phyloP scores from a whole-genome alignment of 1,140 invertebrate genomes.

The Solenopsis fugax region DNA sequence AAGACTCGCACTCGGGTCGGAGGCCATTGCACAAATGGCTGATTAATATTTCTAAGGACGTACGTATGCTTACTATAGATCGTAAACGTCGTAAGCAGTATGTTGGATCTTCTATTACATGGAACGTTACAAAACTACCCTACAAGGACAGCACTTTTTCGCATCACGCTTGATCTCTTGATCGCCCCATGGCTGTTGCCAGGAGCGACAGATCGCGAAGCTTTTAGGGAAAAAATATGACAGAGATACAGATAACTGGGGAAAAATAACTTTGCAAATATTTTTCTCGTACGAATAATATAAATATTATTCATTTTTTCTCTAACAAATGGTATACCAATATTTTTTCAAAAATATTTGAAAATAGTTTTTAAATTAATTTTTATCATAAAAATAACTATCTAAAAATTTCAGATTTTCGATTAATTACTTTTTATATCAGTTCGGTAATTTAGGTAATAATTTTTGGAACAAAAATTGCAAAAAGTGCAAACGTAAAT shows the following conservation, averaged over 20 bases:
- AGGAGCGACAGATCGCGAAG: not conserved
- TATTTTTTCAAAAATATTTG: conserved; percentile 7
- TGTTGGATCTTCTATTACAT: not conserved
- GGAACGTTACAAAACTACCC: conserved; percentile 30
- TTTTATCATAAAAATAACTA: not conserved
- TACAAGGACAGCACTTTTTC: conserved; percentile 37
- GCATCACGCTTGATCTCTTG: not conserved
- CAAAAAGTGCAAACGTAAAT: not conserved
- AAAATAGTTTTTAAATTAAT: not conserved
- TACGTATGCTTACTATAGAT: not conserved
- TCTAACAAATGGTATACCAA: not conserved
- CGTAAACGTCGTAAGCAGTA: conserved; percentile 16
- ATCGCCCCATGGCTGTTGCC: not conserved
- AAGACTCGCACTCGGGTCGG: conserved; percentile 11
- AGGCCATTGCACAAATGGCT: conserved; percentile 42
- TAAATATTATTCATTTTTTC: not conserved
- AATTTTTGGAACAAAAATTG: not conserved
- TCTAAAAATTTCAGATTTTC: not conserved
- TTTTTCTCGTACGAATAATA: not conserved
- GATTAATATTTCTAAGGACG: conserved; percentile 53
- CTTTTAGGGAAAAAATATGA: not conserved
- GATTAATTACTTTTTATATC: not conserved
- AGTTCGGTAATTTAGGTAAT: not conserved
- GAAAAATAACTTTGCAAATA: not conserved
- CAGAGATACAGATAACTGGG: not conserved